A percentile compares a stretch with the other conserved stretches of the same genome.
These are phyloP conservation scores for Characodon lateralis DNA, from an alignment of 2,797 vertebrate species.

Conservation along the genomic window DNA sequence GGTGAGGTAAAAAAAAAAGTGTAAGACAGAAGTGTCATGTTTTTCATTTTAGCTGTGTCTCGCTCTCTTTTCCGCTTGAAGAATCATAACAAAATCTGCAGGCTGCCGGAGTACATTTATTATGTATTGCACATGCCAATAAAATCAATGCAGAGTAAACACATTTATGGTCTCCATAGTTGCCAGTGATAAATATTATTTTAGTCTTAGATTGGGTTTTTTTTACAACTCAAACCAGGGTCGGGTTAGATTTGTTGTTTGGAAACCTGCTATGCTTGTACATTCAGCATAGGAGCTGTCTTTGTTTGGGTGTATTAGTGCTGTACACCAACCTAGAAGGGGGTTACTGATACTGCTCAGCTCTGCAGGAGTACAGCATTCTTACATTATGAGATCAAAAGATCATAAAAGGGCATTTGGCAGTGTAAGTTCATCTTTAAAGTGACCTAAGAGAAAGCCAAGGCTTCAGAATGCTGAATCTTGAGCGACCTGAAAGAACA, in stretches of 20 bases:
- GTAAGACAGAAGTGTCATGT: constrained; percentile 25
- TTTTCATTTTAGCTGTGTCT: constrained; percentile 28
- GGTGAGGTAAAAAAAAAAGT: neutral
- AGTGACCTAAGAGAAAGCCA: constrained; percentile 49
- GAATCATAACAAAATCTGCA: constrained; percentile 23
- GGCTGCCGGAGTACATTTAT: constrained; percentile 16
- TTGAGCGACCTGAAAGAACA: constrained; percentile 51
- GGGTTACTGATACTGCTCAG: neutral
- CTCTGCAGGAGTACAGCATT: constrained; percentile 16
- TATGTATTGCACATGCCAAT: constrained; percentile 9
- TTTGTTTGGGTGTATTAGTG: neutral
- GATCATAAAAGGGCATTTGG: constrained; percentile 48
- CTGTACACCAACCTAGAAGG: neutral
- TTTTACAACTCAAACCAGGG: constrained; percentile 38
- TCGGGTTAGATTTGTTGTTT: constrained; percentile 12
- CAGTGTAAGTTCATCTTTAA: constrained; percentile 33
- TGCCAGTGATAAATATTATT: constrained; percentile 30
- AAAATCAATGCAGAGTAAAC: constrained; percentile 32
- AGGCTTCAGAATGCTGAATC: constrained; percentile 51
- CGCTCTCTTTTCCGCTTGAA: constrained; percentile 10
- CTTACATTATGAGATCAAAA: constrained; percentile 42
- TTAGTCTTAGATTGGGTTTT: constrained; percentile 28
- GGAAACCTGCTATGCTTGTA: constrained; percentile 14
- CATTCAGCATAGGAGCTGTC: constrained; percentile 26
- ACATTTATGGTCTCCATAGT: constrained; percentile 25